Evolutionary conservation across 2,797 vertebrate species (phyloP), one percentile per base, ranked within the genome.

Genomic region (Pangasius macronema): DNA sequence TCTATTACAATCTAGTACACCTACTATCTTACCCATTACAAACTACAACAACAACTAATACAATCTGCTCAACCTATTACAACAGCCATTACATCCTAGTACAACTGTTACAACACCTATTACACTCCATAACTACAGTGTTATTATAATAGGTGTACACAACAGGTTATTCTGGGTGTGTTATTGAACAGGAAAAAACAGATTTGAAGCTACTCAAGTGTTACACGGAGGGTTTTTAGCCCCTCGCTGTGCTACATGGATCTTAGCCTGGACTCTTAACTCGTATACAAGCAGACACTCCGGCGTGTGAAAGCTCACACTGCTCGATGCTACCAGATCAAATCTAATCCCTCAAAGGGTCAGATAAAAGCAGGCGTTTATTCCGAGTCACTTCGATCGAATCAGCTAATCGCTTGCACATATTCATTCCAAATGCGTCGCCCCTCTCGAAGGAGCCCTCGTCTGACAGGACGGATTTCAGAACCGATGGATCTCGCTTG

Each of bases 391-490:
- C 85, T 89, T 79, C 79, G 72, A 87, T 70, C 84, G 84, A 83
- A 88, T 90, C n/a, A 87, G 75, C 87, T 63, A 88, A 88, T 87
- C 85, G 82, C 70, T 67, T 4, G 59, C 80, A 70, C 77, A 86
- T 86, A 88, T 89, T 84, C 80, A 75, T 88, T 89, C 65, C 59
- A 59, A 88, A 87, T 82, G 83, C 42, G 55, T 61, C 84, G n/a
- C 63, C 76, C 76, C 36, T 83, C 75, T 67, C 24, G 80, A 30
- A 81, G 81, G 81, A 72, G 86, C 63, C 61, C 53, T 81, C 75
- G 85, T 24, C 86, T 85, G 88, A 86, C 89, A 85, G 89, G 72
- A 87, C 68, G 85, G 83, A 89, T 90, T 88, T 91, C n/a, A 70
- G 75, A 82, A 36, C 53, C 87, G 42, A 86, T 88, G 85, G 83